Percentiles rank a stretch among this genome's conserved stretches.
phyloP scores from a whole-genome alignment of 2,113 vertebrate genomes.

The Falcunculus frontatus region DNA sequence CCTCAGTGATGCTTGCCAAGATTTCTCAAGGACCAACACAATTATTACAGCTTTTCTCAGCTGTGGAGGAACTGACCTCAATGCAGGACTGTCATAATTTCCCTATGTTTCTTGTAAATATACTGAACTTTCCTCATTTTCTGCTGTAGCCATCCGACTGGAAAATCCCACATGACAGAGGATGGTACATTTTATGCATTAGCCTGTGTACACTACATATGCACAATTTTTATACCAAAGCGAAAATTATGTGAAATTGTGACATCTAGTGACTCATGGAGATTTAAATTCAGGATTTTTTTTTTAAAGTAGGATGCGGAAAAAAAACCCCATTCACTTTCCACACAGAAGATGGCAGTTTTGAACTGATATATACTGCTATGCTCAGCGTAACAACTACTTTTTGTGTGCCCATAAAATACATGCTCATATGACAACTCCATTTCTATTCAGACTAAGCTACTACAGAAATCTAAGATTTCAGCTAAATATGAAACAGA shows the following conservation, averaged over 20 bases:
- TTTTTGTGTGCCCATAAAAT: background rate
- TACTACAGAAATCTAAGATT: slow-evolving; percentile 13
- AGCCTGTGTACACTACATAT: background rate
- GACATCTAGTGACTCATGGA: slow-evolving; percentile 16
- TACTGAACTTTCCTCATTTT: background rate
- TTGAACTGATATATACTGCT: slow-evolving; percentile 11
- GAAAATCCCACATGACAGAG: background rate
- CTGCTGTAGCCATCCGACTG: background rate
- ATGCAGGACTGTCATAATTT: background rate
- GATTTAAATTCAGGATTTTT: background rate
- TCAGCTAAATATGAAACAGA: slow-evolving; percentile 9
- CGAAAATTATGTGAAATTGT: slow-evolving; percentile 12
- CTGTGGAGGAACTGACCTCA: background rate
- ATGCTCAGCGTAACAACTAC: background rate
- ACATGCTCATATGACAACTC: background rate
- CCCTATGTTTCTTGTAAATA: background rate
- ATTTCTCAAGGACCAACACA: slow-evolving; percentile 10
- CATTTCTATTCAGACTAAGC: background rate
- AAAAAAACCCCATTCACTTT: background rate
- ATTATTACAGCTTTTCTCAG: background rate
- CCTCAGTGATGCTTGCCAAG: background rate
- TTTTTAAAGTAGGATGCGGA: background rate
- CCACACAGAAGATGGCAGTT: background rate
- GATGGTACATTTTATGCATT: background rate
- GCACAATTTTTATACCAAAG: background rate